These are phyloP conservation scores for Dolichotis patagonum DNA, from an alignment of 2,113 vertebrate species.

Conservation along the genomic window DNA sequence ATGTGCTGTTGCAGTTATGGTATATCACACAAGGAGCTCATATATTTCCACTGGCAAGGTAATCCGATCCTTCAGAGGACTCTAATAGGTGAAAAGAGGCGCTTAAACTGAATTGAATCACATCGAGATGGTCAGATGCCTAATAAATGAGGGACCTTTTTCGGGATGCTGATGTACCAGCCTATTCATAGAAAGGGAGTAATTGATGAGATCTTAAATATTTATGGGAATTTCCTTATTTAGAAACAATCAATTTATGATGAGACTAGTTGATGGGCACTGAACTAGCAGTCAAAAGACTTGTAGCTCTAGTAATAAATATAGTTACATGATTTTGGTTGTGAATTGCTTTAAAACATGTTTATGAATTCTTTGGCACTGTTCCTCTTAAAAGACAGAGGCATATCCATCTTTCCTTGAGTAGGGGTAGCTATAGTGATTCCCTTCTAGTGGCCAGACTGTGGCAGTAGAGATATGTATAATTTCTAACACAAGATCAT, in stretches of 20 bases:
- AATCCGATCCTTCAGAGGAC: conserved; percentile 85
- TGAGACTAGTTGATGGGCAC: conserved; percentile 55
- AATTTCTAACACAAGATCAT: neutral
- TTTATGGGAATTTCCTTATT: conserved; percentile 73
- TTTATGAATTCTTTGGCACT: neutral
- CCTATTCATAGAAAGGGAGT: conserved; percentile 35
- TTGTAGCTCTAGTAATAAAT: conserved; percentile 51
- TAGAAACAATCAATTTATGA: conserved; percentile 70
- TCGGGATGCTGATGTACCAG: conserved; percentile 42
- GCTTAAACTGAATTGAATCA: conserved; percentile 63
- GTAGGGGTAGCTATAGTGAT: neutral
- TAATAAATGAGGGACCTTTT: conserved; percentile 21
- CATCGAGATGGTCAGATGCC: neutral
- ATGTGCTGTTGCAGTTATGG: conserved; percentile 86
- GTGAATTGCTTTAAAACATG: neutral
- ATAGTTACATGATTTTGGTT: conserved; percentile 3
- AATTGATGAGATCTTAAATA: conserved; percentile 70
- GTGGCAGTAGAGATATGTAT: neutral
- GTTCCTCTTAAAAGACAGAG: neutral
- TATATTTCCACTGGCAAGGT: conserved; percentile 87
- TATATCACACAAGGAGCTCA: conserved; percentile 85
- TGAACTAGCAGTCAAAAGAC: conserved; percentile 66
- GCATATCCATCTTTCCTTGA: neutral
- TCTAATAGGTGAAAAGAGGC: conserved; percentile 79
- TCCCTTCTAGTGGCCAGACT: neutral